Evolutionary conservation across 2,113 vertebrate genomes (phyloP), one percentile per base, ranked within the genome.

Genomic region (Sebastes fasciatus): DNA sequence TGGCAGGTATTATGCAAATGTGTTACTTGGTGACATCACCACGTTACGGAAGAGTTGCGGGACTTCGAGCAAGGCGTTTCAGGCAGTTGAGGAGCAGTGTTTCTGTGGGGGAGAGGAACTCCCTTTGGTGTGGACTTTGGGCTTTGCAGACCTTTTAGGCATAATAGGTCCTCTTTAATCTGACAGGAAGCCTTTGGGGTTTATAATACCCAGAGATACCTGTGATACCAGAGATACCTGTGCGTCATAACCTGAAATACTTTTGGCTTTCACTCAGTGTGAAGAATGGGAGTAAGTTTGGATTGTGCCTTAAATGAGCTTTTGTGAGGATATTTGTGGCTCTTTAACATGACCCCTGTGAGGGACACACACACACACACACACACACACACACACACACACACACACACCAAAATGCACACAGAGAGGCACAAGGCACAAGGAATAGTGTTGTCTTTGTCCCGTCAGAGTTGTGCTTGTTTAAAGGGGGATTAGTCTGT

Each of bases 371-470:
- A 52, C 21, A 48, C 42, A 67, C 65, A 51, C 48, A 66, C 62
- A 57, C 5, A 21, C 64, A 48, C 46, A 71, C 21, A 70, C 51
- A 40, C 21, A 67, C 65, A 51, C 48, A 62, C 55, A 61, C 63
- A 62, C 34, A 9, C 40, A 43, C 34, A 63, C 5, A 46, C 62
- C 10, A 43, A 65, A 52, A 17, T 4, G 13, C 26, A 64, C 62
- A 65, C 40, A 19, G 16, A 61, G 45, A 67, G 5, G 69, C 64
- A 64, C 62, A 67, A 77, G 58, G 60, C 82, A 82, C 76, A 85
- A 85, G 84, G 86, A 88, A 92, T 93, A 89, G 77, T 82, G 89
- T 86, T 84, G 90, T 92, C 90, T 94, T 94, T 93, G 91, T 94
- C 85, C 83, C 64, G 87, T 74, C 91, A 10, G 43, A 72, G 68